phyloP scores from a whole-genome alignment of 1,140 invertebrate species.

The Cydia fagiglandana region DNA sequence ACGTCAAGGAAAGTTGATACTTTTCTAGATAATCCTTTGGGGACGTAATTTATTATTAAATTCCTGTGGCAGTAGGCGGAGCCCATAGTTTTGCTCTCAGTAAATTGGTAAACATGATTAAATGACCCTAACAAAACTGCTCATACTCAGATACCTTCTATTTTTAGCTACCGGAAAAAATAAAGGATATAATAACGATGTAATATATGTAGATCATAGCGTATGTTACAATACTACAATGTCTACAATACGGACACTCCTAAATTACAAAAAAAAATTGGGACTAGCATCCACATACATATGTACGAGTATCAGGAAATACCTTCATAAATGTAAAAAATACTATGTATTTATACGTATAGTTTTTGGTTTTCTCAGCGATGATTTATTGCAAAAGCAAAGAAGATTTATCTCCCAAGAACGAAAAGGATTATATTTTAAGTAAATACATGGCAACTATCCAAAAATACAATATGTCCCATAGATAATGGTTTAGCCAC shows the following conservation, averaged over 20 bases:
- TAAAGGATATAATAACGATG: no score
- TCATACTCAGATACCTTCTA: neutral
- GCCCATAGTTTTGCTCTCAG: neutral
- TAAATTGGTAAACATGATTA: neutral
- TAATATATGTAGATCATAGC: no score
- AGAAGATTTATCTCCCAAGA: neutral
- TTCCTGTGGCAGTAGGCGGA: neutral
- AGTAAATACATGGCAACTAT: conserved; percentile 15
- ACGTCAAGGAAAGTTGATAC: conserved; percentile 20
- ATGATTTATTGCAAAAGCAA: conserved; percentile 5
- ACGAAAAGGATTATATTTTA: conserved; percentile 28
- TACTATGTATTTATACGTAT: no score
- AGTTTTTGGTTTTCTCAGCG: conserved; percentile 2
- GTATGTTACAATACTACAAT: no score
- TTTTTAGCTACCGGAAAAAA: neutral
- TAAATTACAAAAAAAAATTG: no score
- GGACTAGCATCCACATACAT: no score
- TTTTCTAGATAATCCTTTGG: neutral
- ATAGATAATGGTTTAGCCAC: conserved; percentile 25
- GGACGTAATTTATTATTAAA: conserved; percentile 1
- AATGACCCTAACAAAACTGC: no score
- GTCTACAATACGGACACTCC: neutral
- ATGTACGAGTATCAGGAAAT: no score
- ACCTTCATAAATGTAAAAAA: no score
- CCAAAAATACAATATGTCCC: conserved; percentile 10